Evolutionary conservation across 2,113 vertebrate species (phyloP).

Genomic region (Sapajus apella): DNA sequence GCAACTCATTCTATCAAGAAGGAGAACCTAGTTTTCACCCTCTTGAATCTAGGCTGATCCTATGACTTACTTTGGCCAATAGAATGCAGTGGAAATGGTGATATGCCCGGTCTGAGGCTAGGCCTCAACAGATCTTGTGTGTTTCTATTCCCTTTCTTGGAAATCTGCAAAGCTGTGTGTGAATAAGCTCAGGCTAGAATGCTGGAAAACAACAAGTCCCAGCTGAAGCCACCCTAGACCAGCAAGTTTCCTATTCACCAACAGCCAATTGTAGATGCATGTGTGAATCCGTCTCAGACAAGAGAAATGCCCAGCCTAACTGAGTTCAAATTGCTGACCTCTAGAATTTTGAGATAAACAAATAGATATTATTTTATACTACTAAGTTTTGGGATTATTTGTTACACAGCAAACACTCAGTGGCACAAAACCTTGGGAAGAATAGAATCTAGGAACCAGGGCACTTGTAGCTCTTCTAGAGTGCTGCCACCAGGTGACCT

Average conservation of each 20-base stretch:
- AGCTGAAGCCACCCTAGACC: neutral
- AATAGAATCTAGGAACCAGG: neutral
- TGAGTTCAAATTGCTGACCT: neutral
- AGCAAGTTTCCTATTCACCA: neutral
- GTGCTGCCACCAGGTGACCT: neutral
- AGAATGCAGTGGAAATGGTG: neutral
- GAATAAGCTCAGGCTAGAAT: neutral
- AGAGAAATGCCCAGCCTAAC: neutral
- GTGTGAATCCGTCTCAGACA: neutral
- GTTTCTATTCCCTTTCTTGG: neutral
- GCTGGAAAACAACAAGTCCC: neutral
- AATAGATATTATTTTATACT: neutral
- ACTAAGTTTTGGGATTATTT: neutral
- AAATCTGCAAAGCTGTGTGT: neutral
- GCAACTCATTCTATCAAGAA: neutral
- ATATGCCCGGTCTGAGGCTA: neutral
- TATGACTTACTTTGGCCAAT: neutral
- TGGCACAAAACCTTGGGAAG: neutral
- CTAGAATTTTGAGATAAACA: slow-evolving; percentile 21
- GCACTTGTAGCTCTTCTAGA: neutral
- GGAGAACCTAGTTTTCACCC: neutral
- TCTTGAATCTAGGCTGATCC: neutral
- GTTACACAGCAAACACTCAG: neutral
- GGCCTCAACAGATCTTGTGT: neutral
- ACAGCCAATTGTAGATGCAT: neutral